Evolutionary conservation across 2,797 vertebrate species (phyloP), one percentile per base, ranked within the genome.

Genomic region (Xenops minutus): DNA sequence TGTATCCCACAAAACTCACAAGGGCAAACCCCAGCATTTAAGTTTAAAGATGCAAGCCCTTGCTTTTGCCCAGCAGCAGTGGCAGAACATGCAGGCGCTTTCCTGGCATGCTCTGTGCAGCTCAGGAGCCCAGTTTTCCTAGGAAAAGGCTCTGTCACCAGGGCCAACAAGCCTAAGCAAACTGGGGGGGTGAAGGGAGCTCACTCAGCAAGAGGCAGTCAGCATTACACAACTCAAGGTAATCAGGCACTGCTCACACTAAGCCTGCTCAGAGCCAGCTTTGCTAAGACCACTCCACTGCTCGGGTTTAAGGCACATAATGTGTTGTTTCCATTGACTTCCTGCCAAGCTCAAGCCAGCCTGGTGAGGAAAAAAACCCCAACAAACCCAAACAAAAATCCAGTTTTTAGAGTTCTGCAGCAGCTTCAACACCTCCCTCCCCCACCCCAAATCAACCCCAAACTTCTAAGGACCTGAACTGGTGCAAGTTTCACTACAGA

Each of bases 21-120:
- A 36, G 10, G 34, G 12, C 30, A 78, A 84, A 75, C 4, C 8
- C 18, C 17, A 3, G 24, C 46, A 39, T 0, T 77, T 30, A 49
- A 52, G 15, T 46, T 61, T 21, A 81, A 39, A 1, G 9, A 36
- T 8, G 19, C 51, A 87, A 78, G 27, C 9, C 34, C 23, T 63
- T 51, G 62, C 26, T 22, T 89, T 69, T 44, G 22, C 23, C 82
- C 17, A 58, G 22, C 36, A 89, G 43, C 7, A 34, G 19, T 3
- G 15, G 46, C 22, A 81, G 26, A 62, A 79, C 55, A 73, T 0
- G 2, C 37, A 87, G 63, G 27, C 2, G 1, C 78, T 61, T 37
- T 29, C 49, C 63, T 1, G 0, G 16, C 2, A 0, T 7, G 18
- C n/a, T 10, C 34, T 1, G 7, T n/a, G 68, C 37, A 44, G 24